Base-by-base conservation (phyloP, 92 coral and sea anemone genomes). In the Heteractis magnifica region DNA sequence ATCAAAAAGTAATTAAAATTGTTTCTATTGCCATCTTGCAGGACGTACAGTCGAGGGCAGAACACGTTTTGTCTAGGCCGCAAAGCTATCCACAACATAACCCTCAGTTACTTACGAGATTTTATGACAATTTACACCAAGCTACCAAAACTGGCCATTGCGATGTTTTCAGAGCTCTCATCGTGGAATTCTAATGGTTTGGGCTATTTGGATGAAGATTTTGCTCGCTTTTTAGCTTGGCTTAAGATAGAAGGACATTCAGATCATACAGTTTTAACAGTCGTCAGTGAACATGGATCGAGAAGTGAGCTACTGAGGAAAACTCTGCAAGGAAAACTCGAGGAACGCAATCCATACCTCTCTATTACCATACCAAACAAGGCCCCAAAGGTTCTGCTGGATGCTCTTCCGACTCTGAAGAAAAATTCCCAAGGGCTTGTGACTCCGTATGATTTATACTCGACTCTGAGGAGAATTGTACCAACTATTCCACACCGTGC, bases 281-380 rank as follows among this genome's bases (percentile, higher is more conserved):
- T 92, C 18, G 89, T 93, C 86, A 88, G 97, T 51, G 92, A 93
- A 23, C 97, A 89, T 75, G 97, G 97, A 50, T 87, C 94, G 50
- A 88, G 89, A 21, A 86, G 80, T 59, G 85, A 81, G 6, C 59
- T 81, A 10, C 50, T 91, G n/a, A 84, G 97, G 75, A 75, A 79
- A 49, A 79, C 90, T 16, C 87, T 93, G n/a, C 88, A 91, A 81
- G 97, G 97, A 15, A 93, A 93, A 68, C 79, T 93, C 76, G 97
- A 93, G 73, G 97, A 93, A 86, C 81, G 97, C 34, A 88, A 89
- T 84, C 97, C 97, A 20, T 91, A 83, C 65, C 86, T 93, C 18
- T 89, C 97, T 12, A 87, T 91, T n/a, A 85, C 93, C 16, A 53
- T 91, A 44, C 97, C 97, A 21, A 87, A 86, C 0, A 87, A 88